These are phyloP conservation scores for Pteropus rufus DNA, from an alignment of 2,797 vertebrate species.

Conservation along the genomic window DNA sequence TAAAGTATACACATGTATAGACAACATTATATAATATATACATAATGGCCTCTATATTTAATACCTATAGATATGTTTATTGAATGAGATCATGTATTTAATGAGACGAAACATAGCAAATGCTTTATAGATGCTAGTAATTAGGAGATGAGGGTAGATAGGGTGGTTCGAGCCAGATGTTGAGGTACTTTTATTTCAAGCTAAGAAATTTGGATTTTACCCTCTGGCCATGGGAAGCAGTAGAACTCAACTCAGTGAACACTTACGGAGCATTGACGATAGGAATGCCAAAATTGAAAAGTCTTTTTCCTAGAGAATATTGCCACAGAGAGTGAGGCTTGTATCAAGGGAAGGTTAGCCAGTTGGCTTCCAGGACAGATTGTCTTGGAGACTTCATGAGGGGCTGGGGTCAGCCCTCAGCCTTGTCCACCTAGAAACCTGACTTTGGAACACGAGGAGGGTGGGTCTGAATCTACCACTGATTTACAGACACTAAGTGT, in stretches of 20 bases:
- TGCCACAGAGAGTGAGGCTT: neutral
- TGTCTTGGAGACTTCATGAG: neutral
- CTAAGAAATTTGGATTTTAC: neutral
- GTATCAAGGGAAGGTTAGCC: neutral
- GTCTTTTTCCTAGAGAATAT: neutral
- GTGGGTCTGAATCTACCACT: neutral
- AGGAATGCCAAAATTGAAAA: neutral
- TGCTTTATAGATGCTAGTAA: neutral
- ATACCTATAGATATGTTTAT: neutral
- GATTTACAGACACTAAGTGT: neutral
- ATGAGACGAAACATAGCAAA: neutral
- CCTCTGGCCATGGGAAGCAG: slow-evolving; percentile 43
- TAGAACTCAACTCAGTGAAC: slow-evolving; percentile 5
- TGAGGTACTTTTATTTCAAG: slow-evolving; percentile 14
- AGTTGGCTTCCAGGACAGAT: neutral
- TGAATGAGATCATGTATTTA: neutral
- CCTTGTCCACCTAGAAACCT: neutral
- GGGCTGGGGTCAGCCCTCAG: neutral
- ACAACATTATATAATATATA: neutral
- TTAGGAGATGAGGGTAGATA: neutral
- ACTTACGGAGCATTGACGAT: neutral
- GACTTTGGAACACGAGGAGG: neutral
- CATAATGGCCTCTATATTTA: neutral
- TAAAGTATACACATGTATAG: neutral
- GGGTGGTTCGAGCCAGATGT: neutral